Conservation (phyloP, 1,140 invertebrate genomes). For the Babylonia areolata region DNA sequence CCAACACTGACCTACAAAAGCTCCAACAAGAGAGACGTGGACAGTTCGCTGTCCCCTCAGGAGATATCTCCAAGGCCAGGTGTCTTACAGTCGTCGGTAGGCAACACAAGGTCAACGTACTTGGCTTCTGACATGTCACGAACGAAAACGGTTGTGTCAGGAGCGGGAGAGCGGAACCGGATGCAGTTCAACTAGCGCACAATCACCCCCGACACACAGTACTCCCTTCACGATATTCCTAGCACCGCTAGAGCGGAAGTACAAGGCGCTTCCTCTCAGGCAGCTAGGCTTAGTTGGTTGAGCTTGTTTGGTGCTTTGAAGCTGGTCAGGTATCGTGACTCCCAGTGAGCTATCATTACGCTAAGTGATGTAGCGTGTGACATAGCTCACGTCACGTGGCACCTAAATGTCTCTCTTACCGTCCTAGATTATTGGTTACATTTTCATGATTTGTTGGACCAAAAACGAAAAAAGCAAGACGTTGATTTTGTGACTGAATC, state of each 20-base stretch:
- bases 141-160: background rate
- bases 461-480: too few relatives aligned
- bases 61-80: background rate
- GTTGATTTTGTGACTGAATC: too few relatives aligned
- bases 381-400: too few relatives aligned
- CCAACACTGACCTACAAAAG: background rate
- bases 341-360: too few relatives aligned
- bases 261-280: background rate
- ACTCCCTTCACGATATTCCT: background rate
- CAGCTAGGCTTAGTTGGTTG: background rate
- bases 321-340: background rate
- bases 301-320: background rate
- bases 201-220: background rate
- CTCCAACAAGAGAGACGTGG: background rate
- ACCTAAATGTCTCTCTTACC: background rate
- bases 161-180: background rate
- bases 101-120: background rate
- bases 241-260: background rate
- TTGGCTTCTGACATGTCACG: background rate
- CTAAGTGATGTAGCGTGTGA: too few relatives aligned
- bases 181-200: slow-evolving; percentile 15
- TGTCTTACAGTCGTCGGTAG: background rate
- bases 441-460: too few relatives aligned
- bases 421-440: too few relatives aligned
- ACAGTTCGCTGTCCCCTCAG: too few relatives aligned